Percentiles rank a stretch among this genome's conserved stretches.
Conservation (phyloP, 2,888 invertebrate species). For the Drosophila kanekoi region DNA sequence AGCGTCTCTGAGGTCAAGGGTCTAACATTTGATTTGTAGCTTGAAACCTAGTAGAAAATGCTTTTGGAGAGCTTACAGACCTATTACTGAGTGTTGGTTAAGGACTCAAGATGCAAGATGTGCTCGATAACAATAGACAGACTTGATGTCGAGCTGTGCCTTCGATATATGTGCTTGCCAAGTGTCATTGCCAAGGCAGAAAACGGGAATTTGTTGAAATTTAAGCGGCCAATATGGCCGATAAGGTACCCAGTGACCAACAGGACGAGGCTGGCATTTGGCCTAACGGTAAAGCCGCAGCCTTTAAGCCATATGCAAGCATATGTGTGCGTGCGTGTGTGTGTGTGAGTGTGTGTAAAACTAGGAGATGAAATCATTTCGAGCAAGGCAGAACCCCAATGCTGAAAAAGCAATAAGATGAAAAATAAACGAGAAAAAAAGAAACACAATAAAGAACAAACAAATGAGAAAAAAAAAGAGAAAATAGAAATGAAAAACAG, state of each 20-base stretch:
- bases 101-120: too few relatives aligned
- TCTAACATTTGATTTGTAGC: too few relatives aligned
- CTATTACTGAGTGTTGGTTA: too few relatives aligned
- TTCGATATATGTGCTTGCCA: background rate
- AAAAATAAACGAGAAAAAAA: constrained; percentile 18
- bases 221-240: constrained; percentile 10
- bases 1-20: too few relatives aligned
- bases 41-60: too few relatives aligned
- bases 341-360: constrained; percentile 12
- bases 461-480: constrained; percentile 34
- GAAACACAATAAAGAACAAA: constrained; percentile 25
- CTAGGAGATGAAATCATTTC: constrained; percentile 62
- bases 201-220: constrained; percentile 9
- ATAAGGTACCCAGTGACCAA: constrained; percentile 15
- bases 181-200: background rate
- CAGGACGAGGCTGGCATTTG: constrained; percentile 5
- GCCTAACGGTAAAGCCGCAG: constrained; percentile 2
- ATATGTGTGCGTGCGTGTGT: constrained; percentile 21
- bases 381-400: constrained; percentile 34
- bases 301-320: constrained; percentile 18
- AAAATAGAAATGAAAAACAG: constrained; percentile 20
- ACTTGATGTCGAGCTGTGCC: background rate
- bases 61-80: too few relatives aligned
- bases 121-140: too few relatives aligned
- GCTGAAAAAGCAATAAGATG: constrained; percentile 31